Evolutionary conservation across 1,140 invertebrate species (phyloP).

Genomic region (Cataglyphis hispanica): DNA sequence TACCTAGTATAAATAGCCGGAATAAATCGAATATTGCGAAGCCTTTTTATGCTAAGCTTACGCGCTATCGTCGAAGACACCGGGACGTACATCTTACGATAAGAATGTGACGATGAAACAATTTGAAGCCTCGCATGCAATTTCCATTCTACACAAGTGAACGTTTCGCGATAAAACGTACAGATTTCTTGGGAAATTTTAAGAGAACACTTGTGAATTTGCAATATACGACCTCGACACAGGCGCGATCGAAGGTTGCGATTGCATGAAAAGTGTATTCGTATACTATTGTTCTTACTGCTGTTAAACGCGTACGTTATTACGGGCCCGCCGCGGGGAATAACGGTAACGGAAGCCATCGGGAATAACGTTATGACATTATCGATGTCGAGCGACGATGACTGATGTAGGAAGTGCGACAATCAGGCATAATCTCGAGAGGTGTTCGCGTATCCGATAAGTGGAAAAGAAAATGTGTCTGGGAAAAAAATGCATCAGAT

Average conservation of each 20-base stretch:
- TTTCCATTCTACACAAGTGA: not conserved
- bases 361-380: not conserved
- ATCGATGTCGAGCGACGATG: not conserved
- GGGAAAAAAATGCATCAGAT: slow-evolving; percentile 12
- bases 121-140: not conserved
- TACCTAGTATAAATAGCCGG: not conserved
- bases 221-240: not conserved
- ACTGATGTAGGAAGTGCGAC: not conserved
- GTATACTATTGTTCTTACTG: not conserved
- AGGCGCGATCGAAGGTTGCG: not conserved
- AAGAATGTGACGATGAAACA: slow-evolving; percentile 13
- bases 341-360: not conserved
- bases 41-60: not conserved
- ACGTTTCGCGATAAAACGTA: not conserved
- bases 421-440: not conserved
- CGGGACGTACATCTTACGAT: not conserved
- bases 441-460: too few species aligned
- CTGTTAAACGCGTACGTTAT: not conserved
- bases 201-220: not conserved
- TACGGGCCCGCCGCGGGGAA: not conserved
- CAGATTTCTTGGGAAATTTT: slow-evolving; percentile 3
- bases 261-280: not conserved
- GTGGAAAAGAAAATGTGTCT: not conserved
- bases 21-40: slow-evolving; percentile 16
- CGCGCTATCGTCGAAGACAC: not conserved